phyloP scores from a whole-genome alignment of 2,888 invertebrate genomes.

The Tupiocoris notatus region DNA sequence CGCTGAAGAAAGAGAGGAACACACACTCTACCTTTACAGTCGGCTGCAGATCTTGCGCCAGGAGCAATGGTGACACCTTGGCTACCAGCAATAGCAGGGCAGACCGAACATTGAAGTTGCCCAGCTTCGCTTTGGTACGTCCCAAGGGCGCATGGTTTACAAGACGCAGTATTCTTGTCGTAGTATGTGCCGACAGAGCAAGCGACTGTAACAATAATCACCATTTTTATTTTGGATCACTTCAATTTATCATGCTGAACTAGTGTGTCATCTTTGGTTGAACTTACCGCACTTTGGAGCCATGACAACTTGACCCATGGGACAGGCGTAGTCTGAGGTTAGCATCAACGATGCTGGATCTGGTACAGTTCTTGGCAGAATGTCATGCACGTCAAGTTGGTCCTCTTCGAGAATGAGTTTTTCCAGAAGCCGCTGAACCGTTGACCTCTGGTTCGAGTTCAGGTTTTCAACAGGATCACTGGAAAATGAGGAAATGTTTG shows the following conservation, averaged over 20 bases:
- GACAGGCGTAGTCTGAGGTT: constrained; percentile 90
- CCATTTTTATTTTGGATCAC: too few species aligned
- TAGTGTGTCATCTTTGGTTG: too few species aligned
- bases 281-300: constrained; percentile 86
- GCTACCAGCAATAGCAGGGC: constrained; percentile 87
- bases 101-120: constrained; percentile 82
- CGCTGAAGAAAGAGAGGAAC: too few species aligned
- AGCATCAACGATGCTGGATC: constrained; percentile 85
- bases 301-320: constrained; percentile 89
- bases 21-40: constrained; percentile 66
- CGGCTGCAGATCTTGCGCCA: constrained; percentile 82
- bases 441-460: constrained; percentile 82
- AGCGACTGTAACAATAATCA: constrained; percentile 67
- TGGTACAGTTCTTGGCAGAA: constrained; percentile 89
- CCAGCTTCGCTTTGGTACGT: constrained; percentile 92
- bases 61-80: constrained; percentile 82
- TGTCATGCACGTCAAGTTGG: constrained; percentile 89
- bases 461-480: constrained; percentile 88
- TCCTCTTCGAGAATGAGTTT: constrained; percentile 89
- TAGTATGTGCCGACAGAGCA: constrained; percentile 90
- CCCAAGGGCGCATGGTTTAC: constrained; percentile 81
- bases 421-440: constrained; percentile 79
- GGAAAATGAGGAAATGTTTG: constrained; percentile 51
- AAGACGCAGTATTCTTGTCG: constrained; percentile 71
- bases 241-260: background rate